Percentiles rank a stretch among this genome's conserved stretches.
Evolutionary conservation across 92 coral and sea anemone species (phyloP).

Genomic region (Chrysogorgia sp.): DNA sequence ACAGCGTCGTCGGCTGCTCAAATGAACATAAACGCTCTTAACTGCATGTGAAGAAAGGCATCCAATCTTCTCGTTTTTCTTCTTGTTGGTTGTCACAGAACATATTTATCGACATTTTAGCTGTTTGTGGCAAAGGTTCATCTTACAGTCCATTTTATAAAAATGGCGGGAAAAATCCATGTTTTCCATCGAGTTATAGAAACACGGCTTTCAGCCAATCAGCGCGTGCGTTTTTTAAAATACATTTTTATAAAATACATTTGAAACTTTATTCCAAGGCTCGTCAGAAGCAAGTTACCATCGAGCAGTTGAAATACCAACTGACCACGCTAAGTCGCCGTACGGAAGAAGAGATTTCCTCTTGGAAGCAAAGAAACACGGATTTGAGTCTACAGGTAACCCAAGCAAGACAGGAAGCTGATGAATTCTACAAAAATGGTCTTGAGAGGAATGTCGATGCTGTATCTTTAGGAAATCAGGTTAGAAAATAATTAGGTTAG

Average conservation of each 20-base stretch:
- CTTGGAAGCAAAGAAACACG: conserved; percentile 71
- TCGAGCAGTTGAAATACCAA: conserved; percentile 83
- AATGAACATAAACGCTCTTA: too few species aligned
- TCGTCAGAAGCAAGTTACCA: conserved; percentile 82
- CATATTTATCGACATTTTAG: too few species aligned
- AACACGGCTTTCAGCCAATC: too few species aligned
- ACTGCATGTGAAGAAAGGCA: too few species aligned
- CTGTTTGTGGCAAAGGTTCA: neutral
- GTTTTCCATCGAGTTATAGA: too few species aligned
- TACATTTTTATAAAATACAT: neutral
- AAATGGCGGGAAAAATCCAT: too few species aligned
- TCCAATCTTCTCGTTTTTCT: too few species aligned
- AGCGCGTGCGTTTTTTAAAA: too few species aligned
- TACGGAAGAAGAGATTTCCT: conserved; percentile 69
- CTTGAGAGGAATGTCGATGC: conserved; percentile 93
- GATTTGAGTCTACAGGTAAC: conserved; percentile 82
- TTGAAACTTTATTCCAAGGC: conserved; percentile 47
- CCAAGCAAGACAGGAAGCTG: conserved; percentile 89
- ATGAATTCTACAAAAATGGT: conserved; percentile 90
- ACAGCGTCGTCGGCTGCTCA: too few species aligned
- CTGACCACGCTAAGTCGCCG: conserved; percentile 73
- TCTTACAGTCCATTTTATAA: neutral
- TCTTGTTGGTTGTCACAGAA: too few species aligned
- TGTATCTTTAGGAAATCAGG: conserved; percentile 89
- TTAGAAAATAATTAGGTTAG: conserved; percentile 1